Base-by-base conservation (phyloP, 2,797 vertebrate genomes). In the Borostomias antarcticus region DNA sequence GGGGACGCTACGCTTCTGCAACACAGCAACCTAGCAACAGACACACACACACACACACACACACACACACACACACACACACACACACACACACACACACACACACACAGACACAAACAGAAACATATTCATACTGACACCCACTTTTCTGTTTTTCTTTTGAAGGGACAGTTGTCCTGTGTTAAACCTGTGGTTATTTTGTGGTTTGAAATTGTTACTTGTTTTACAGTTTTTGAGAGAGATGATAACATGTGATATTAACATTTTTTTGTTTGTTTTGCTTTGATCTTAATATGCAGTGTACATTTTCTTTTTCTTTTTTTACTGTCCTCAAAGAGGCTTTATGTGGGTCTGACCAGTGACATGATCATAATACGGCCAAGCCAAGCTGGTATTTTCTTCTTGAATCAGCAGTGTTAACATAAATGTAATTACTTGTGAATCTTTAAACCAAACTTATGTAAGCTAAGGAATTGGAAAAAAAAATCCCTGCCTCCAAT, bases 111-210 rank as follows among this genome's bases (percentile, higher is more conserved):
- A 58, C 62, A 54, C 17, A 32, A 40, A 70, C 59, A 64, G 23
- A 33, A 19, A 29, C 58, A 68, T 58, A 59, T 61, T 37, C 29
- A 66, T 63, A 70, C 52, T 59, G 60, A 62, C 40, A 65, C 17
- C 11, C 15, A 63, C 66, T 63, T 60, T 66, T 47, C 66, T 28
- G 62, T 71, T 66, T 73, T 60, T 53, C 68, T 82, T 76, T 72
- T 61, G 72, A 85, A 78, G 74, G 87, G 88, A 60, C 66, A 11
- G n/a, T 72, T 65, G 80, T 84, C 83, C 83, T 86, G 86, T 85
- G 77, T 90, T 81, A 85, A 93, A 92, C 87, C 88, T 92, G 91
- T 93, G 91, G 85, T 88, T 86, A 80, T 84, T 86, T 81, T 82
- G 64, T 88, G 77, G 87, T 88, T 87, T 88, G 64, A 82, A 54